Base-by-base conservation (phyloP, 1,140 invertebrate genomes). In the Tetranychus cinnabarinus region DNA sequence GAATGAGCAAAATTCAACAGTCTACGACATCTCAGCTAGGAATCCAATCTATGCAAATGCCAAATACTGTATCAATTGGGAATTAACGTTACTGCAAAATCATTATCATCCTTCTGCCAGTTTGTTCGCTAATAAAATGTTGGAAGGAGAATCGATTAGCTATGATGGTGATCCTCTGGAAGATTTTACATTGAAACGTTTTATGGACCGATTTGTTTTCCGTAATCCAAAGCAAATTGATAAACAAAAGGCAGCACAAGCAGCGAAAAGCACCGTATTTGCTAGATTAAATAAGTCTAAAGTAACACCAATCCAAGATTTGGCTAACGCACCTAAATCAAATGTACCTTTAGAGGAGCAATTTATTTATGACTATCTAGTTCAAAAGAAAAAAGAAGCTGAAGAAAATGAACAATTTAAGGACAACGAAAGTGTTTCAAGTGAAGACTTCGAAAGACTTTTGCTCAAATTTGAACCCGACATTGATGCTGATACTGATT, bases 171-270 rank as follows among this genome's bases (percentile, higher is more conserved):
- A 97, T 75, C 91, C 92, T 0, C 72, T 97, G 0, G 79, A 86
- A 68, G 92, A 97, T 74, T 90, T 96, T 68, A 85, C 83, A 0
- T 71, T 88, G 1, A 83, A 88, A 35, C 75, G 86, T 62, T 97
- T 97, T 70, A 73, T 97, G 12, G 91, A 97, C 69, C 77, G 90
- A 61, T 97, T 95, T 72, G 87, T 89, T 2, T 97, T 89, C 68
- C 88, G 92, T 71, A 97, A 97, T 77, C 89, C 92, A 0, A 97
- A 97, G 71, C 82, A 67, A 69, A 31, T 82, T 81, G 70, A 70
- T 69, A 65, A 71, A 67, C 65, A 65, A 58, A 62, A 64, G 33
- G 58, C 64, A 10, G 10, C 23, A 10, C 39, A 63, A 31, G 33
- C 50, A 46, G 47, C 56, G 8, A 56, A 64, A 54, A 61, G 60